Base-by-base conservation (phyloP, 2,888 invertebrate species). In the Drosophila paranaensis region DNA sequence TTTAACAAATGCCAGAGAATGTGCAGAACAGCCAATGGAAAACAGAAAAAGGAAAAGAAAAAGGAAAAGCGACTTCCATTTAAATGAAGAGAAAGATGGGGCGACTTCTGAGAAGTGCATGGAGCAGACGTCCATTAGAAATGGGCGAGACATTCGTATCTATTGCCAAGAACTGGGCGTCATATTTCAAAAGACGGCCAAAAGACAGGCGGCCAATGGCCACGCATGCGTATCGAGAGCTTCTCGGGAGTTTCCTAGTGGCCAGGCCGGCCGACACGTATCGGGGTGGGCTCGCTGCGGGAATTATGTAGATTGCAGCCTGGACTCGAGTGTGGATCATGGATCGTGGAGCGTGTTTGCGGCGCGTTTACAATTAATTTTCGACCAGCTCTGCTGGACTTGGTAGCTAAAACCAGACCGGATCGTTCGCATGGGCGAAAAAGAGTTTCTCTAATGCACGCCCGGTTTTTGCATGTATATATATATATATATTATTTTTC, bases 331-430 rank as follows among this genome's bases (percentile, higher is more conserved):
- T 58, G 50, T 43, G 62, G 37, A 54, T 57, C 53, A 14, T 51
- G 54, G 53, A 54, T 10, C n/a, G 14, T 54, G 68, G 43, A 74
- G 74, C 82, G 71, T 67, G 81, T 66, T 69, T 67, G 72, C 62
- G 70, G 84, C 72, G 61, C 53, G 80, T 71, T 69, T 70, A 81
- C 83, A 83, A 83, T 88, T 83, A 83, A 83, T 83, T 85, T 84
- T 81, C 69, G 77, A 60, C 50, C 51, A 55, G 60, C 48, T 62
- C 40, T 48, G 54, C 46, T 48, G 57, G 50, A 62, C 53, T 30
- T 62, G 65, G 71, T 66, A 79, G 69, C 61, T 35, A 14, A 67
- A 35, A 63, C 54, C 68, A 46, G 65, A 71, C 66, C 64, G 77
- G 72, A 69, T 79, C 71, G 60, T 16, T 54, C 27, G 50, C 20